Evolutionary conservation across 1,140 invertebrate genomes (phyloP).

Genomic region (Nixonia krombeini): DNA sequence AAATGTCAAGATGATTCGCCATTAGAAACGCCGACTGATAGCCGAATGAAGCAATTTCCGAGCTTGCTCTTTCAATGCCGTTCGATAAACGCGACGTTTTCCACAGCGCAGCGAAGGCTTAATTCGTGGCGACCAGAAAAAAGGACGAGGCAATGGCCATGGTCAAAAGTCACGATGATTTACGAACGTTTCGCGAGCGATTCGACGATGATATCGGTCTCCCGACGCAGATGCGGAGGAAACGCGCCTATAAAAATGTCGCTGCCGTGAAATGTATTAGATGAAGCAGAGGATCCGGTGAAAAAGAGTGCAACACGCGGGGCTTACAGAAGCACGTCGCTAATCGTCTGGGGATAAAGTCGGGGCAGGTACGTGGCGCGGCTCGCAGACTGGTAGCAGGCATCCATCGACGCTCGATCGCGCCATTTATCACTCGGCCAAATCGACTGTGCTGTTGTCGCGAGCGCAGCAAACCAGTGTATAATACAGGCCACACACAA

Average conservation of each 20-base stretch:
- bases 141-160: no score
- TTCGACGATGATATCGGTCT: neutral
- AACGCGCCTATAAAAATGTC: neutral
- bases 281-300: neutral
- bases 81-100: no score
- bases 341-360: conserved; percentile 11
- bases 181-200: neutral
- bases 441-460: conserved; percentile 38
- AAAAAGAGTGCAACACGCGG: neutral
- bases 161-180: neutral
- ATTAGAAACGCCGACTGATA: no score
- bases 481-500: conserved; percentile 34
- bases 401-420: conserved; percentile 53
- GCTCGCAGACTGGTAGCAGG: conserved; percentile 16
- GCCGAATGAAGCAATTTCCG: no score
- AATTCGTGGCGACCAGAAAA: no score
- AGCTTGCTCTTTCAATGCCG: no score
- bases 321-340: neutral
- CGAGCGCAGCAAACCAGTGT: conserved; percentile 20
- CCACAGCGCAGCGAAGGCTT: no score
- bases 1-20: no score
- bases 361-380: conserved; percentile 18
- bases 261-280: neutral
- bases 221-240: conserved; percentile 15
- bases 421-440: conserved; percentile 54